Base-by-base conservation (phyloP, 2,888 invertebrate genomes). In the Agriopis leucophaearia region DNA sequence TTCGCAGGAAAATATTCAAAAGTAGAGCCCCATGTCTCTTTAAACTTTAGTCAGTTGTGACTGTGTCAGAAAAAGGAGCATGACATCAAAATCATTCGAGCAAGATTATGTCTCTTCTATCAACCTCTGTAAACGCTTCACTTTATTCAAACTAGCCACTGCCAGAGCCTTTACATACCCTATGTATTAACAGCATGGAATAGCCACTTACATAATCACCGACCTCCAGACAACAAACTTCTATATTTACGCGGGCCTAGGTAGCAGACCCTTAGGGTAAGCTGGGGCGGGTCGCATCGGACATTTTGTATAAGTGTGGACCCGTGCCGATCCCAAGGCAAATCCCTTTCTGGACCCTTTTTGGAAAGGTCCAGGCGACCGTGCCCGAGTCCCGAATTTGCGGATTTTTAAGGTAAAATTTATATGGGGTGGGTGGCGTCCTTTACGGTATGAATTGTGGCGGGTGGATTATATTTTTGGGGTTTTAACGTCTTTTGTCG, bases 391-490 rank as follows among this genome's bases (percentile, higher is more conserved):
- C 86, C 90, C 90, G 91, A 91, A 92, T 93, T 94, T 92, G 92
- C 90, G 93, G 93, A 94, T 94, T 94, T 94, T 94, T 94, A 92
- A 94, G 92, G 92, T 91, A 89, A 90, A 93, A 93, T 93, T 92
- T 93, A 93, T 93, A 91, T 88, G 90, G 88, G 85, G 82, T 81
- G 79, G 81, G 79, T 79, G 57, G 72, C 69, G 61, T 68, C 72
- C 73, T 70, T 73, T 66, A 38, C 71, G 73, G 71, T 74, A 78
- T 78, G 77, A 78, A 73, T 74, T 78, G 77, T 78, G 68, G 73
- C 73, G 71, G 74, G 66, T 59, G 72, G 72, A 74, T 74, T 75
- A 75, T 74, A 75, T 74, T 74, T 74, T 75, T 69, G 64, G 67
- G 58, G 71, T 71, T 72, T 71, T 70, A 72, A 73, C 72, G 72